Conservation (phyloP, 2,113 vertebrate genomes). For the Lamprologus speciosus region DNA sequence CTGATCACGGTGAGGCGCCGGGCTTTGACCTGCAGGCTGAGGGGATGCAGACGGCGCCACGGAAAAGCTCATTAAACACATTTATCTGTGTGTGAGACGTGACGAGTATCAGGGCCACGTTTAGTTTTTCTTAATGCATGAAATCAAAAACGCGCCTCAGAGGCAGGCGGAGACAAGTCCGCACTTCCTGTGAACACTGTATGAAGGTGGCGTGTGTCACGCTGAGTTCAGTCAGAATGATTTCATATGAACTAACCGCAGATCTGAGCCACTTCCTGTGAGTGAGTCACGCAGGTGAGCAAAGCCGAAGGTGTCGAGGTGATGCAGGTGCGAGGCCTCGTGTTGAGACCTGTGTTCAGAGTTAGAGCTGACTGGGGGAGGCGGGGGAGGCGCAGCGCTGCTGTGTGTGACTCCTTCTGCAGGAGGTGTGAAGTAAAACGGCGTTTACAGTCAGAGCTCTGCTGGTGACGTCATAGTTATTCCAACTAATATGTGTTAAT, state of each 20-base stretch:
- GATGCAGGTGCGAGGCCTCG: background rate
- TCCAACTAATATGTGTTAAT: background rate
- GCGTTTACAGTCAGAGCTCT: background rate
- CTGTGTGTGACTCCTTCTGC: background rate
- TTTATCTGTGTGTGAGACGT: background rate
- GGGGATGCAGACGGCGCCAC: background rate
- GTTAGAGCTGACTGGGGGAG: accelerated
- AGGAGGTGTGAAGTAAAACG: background rate
- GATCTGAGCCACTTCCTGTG: background rate
- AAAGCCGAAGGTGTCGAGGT: background rate
- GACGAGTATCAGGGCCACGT: background rate
- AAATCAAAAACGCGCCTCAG: background rate
- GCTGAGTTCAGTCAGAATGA: background rate
- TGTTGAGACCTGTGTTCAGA: background rate
- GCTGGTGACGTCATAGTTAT: background rate
- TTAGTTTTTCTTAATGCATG: background rate
- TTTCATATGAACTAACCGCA: background rate
- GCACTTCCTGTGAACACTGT: background rate
- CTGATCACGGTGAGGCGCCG: conserved; percentile 82
- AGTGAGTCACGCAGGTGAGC: background rate
- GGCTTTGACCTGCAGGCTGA: background rate
- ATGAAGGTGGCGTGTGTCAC: background rate
- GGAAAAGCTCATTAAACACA: background rate
- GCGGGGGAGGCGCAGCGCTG: background rate
- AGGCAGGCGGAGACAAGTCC: background rate